Percentiles rank a stretch among this genome's conserved stretches.
These are phyloP conservation scores for Cyrtonyx montezumae DNA, from an alignment of 2,113 vertebrate genomes.

Conservation along the genomic window DNA sequence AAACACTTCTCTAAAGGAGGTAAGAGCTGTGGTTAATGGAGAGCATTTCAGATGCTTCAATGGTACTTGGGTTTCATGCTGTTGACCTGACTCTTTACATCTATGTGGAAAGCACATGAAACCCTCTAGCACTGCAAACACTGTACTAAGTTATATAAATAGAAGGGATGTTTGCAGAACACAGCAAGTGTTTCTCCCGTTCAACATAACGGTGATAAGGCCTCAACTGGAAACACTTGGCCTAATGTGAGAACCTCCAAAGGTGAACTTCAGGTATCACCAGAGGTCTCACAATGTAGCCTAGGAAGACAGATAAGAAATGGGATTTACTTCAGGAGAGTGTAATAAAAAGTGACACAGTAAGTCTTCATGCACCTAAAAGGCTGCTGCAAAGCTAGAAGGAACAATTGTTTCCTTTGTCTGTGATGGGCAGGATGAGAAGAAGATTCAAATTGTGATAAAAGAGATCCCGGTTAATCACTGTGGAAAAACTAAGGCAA, in stretches of 20 bases:
- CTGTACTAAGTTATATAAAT: background rate
- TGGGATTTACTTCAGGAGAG: background rate
- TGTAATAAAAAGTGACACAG: background rate
- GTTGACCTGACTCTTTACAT: background rate
- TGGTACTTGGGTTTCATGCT: background rate
- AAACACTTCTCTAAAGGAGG: background rate
- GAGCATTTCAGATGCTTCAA: background rate
- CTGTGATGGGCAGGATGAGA: background rate
- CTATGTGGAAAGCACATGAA: background rate
- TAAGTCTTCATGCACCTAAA: background rate
- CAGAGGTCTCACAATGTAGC: background rate
- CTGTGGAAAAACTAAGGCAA: background rate
- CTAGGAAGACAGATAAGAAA: background rate
- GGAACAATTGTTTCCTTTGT: background rate
- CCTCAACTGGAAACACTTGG: accelerated
- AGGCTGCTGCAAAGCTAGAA: background rate
- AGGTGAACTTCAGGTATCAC: background rate
- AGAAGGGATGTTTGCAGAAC: background rate
- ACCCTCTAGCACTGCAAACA: background rate
- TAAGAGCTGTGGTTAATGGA: background rate
- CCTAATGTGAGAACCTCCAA: background rate
- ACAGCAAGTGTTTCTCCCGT: background rate
- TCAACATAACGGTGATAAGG: background rate
- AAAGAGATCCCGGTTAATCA: background rate
- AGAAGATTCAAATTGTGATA: background rate